These are phyloP conservation scores for Chaetogeoica ovagalla DNA, from an alignment of 2,888 invertebrate genomes.

Conservation along the genomic window DNA sequence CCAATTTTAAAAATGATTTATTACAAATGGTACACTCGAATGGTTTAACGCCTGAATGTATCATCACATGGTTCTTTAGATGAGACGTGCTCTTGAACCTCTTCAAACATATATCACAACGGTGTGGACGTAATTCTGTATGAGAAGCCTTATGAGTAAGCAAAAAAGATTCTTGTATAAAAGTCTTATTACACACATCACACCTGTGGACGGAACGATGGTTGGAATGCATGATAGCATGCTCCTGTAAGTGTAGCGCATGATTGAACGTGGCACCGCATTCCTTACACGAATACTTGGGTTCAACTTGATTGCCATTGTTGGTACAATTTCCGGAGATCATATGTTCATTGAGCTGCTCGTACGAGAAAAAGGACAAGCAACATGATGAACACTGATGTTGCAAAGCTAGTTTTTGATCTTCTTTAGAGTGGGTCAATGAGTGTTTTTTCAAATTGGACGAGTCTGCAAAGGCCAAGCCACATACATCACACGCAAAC, in stretches of 20 bases:
- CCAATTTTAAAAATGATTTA: constrained; percentile 56
- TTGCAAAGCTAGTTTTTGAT: constrained; percentile 41
- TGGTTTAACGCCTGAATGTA: constrained; percentile 56
- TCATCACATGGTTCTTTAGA: constrained; percentile 56
- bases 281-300: constrained; percentile 49
- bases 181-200: constrained; percentile 57
- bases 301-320: constrained; percentile 25
- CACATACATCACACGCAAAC: constrained; percentile 67
- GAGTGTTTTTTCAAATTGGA: constrained; percentile 73
- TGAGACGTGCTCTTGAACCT: constrained; percentile 56
- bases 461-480: constrained; percentile 65
- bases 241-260: constrained; percentile 55
- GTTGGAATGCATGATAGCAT: constrained; percentile 55
- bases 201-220: constrained; percentile 54
- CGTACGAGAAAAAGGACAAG: constrained; percentile 32
- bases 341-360: constrained; percentile 50
- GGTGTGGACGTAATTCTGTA: constrained; percentile 56
- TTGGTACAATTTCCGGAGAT: constrained; percentile 42
- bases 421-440: constrained; percentile 62
- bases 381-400: constrained; percentile 37
- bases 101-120: constrained; percentile 56
- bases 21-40: constrained; percentile 55
- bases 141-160: constrained; percentile 56
- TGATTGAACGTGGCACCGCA: constrained; percentile 55
- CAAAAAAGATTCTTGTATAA: constrained; percentile 56